phyloP scores from a whole-genome alignment of 2,888 invertebrate species.

The Gymnocheta viridis region DNA sequence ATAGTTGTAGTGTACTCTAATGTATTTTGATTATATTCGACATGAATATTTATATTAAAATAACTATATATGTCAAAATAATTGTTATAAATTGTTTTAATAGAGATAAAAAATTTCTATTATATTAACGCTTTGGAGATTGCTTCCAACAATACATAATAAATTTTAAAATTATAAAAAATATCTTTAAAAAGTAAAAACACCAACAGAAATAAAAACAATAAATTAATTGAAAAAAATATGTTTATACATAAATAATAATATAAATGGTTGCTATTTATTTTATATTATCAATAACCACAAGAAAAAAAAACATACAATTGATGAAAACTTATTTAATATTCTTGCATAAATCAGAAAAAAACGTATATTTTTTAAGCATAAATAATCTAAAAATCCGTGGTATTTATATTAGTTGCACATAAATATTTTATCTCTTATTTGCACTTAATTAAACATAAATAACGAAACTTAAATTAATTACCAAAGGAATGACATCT shows the following conservation, averaged over 20 bases:
- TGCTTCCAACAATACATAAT: no score
- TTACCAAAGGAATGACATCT: no score
- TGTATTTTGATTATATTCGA: background rate
- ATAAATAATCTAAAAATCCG: no score
- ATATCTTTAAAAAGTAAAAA: background rate
- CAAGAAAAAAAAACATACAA: background rate
- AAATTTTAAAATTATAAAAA: no score
- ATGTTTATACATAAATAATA: constrained; percentile 23
- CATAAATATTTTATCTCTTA: no score
- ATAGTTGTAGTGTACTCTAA: background rate
- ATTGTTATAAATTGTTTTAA: constrained; percentile 11
- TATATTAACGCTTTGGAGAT: no score
- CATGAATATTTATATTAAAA: background rate
- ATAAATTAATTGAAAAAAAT: background rate
- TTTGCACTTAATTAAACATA: no score
- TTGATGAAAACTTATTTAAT: background rate
- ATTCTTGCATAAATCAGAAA: background rate
- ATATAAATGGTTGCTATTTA: constrained; percentile 1
- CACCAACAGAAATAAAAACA: background rate
- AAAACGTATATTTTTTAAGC: no score
- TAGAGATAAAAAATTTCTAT: background rate
- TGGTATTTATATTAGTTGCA: no score
- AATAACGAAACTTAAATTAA: no score
- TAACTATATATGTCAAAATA: background rate
- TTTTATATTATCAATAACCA: constrained; percentile 6